Evolutionary conservation across 2,888 invertebrate genomes (phyloP).

Genomic region (Agelastica alni): DNA sequence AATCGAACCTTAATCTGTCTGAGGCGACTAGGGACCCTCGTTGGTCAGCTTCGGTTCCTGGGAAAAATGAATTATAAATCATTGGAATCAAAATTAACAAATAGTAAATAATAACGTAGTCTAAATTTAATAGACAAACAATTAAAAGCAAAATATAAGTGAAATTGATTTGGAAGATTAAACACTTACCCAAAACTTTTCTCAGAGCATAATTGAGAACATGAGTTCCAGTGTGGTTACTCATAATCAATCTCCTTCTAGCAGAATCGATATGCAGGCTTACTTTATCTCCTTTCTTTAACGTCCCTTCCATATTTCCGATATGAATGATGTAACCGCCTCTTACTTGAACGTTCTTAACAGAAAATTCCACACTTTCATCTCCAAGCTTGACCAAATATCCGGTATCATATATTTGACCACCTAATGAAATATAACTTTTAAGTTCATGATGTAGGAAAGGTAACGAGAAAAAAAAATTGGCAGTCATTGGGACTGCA

Average conservation of each 20-base stretch:
- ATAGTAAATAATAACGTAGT: no score
- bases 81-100: no score
- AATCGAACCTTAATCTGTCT: constrained; percentile 96
- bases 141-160: no score
- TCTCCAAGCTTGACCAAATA: constrained; percentile 81
- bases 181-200: constrained; percentile 69
- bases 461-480: no score
- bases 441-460: no score
- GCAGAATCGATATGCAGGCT: constrained; percentile 80
- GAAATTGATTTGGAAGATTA: no score
- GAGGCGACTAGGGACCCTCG: constrained; percentile 97
- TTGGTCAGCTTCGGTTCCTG: constrained; percentile 90
- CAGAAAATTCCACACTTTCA: constrained; percentile 87
- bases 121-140: no score
- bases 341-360: constrained; percentile 91
- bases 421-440: constrained; percentile 60
- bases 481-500: no score
- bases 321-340: constrained; percentile 96
- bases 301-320: constrained; percentile 82
- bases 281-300: constrained; percentile 85
- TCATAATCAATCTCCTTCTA: constrained; percentile 92
- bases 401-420: constrained; percentile 97
- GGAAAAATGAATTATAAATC: background rate
- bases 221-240: constrained; percentile 98
- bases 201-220: constrained; percentile 93